phyloP scores from a whole-genome alignment of 2,888 invertebrate species.

The Mantis religiosa region DNA sequence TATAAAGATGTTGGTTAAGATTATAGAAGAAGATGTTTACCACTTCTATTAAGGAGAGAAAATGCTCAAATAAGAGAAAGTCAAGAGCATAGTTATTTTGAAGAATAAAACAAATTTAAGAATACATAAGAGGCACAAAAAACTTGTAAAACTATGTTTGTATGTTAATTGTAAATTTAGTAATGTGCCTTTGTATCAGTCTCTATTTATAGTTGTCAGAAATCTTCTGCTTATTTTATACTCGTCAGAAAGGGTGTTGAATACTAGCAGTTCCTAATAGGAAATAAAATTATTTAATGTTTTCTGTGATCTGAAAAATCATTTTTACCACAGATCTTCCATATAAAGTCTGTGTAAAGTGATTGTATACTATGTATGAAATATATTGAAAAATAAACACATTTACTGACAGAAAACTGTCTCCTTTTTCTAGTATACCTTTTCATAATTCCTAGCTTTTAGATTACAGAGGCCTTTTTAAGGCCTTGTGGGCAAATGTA shows the following conservation, averaged over 20 bases:
- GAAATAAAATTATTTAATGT: background rate
- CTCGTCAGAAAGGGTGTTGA: background rate
- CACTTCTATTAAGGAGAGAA: background rate
- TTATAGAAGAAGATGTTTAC: background rate
- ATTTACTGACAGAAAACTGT: background rate
- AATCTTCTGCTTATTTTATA: background rate
- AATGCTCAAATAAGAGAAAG: background rate
- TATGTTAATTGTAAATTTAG: background rate
- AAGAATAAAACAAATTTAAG: background rate
- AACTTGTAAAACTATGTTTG: background rate
- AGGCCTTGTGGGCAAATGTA: too few species aligned
- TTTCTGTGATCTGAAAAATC: background rate
- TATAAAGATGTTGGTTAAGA: background rate
- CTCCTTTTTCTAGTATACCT: too few species aligned
- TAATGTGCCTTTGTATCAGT: background rate
- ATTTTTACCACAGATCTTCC: background rate
- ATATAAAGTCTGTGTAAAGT: background rate
- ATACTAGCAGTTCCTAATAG: background rate
- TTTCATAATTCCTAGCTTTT: too few species aligned
- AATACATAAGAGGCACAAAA: background rate
- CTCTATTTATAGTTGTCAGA: background rate
- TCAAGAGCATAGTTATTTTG: background rate
- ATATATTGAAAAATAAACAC: background rate
- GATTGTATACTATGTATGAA: background rate
- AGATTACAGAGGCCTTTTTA: too few species aligned